phyloP scores from a whole-genome alignment of 2,888 invertebrate species.

The Drosophila buzzatii region DNA sequence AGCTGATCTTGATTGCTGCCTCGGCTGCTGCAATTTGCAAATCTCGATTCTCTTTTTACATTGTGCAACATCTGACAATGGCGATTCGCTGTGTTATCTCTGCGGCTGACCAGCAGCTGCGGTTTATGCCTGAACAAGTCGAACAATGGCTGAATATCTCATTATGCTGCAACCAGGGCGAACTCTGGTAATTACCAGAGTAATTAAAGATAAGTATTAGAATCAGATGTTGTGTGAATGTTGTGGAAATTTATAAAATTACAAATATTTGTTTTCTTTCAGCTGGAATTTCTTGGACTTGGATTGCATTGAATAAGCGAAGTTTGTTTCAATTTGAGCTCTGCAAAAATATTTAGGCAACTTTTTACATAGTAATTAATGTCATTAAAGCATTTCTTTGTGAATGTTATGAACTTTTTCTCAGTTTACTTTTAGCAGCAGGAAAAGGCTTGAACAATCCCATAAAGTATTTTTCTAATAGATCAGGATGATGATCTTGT shows the following conservation, averaged over 20 bases:
- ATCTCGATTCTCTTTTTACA: constrained; percentile 8
- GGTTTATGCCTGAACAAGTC: constrained; percentile 40
- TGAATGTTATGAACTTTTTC: no score
- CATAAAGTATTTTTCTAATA: no score
- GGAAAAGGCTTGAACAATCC: no score
- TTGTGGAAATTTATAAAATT: not conserved
- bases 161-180: not conserved
- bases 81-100: constrained; percentile 31
- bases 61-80: constrained; percentile 49
- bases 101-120: constrained; percentile 58
- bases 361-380: no score
- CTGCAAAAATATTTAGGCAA: no score
- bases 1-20: constrained; percentile 15
- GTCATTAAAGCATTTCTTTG: no score
- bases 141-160: not conserved
- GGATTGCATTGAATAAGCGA: no score
- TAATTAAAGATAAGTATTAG: not conserved
- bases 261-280: not conserved
- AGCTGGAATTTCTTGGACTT: not conserved
- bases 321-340: no score
- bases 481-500: not conserved
- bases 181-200: not conserved
- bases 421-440: no score
- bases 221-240: not conserved
- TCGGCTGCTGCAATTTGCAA: constrained; percentile 1